A percentile compares a stretch with the other conserved stretches of the same genome.
Evolutionary conservation across 2,888 invertebrate genomes (phyloP).

Genomic region (Cheilosia urbana): DNA sequence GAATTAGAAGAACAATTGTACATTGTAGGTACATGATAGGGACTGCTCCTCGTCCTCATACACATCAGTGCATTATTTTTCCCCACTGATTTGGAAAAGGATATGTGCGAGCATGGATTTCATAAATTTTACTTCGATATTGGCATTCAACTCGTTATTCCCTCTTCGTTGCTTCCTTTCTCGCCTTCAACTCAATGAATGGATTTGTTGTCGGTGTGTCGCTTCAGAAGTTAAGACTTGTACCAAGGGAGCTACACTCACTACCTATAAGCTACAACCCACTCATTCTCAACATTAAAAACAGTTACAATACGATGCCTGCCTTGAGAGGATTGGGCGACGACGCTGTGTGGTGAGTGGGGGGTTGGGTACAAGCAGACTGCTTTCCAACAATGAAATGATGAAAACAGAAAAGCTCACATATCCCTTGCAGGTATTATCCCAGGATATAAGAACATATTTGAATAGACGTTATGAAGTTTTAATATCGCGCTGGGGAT

Average conservation of each 20-base stretch:
- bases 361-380: neutral
- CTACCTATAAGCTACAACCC: neutral
- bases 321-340: too few relatives aligned
- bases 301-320: constrained; percentile 28
- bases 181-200: constrained; percentile 16
- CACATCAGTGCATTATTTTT: constrained; percentile 1
- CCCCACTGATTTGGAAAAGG: constrained; percentile 1
- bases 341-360: too few relatives aligned
- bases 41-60: neutral
- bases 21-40: neutral
- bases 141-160: constrained; percentile 9
- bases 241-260: constrained; percentile 20
- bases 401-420: constrained; percentile 74
- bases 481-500: constrained; percentile 77
- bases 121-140: constrained; percentile 14
- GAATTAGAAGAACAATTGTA: neutral
- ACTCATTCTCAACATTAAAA: constrained; percentile 6
- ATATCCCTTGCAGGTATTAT: constrained; percentile 76
- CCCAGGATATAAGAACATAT: constrained; percentile 75
- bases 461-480: constrained; percentile 77
- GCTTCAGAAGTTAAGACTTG: constrained; percentile 38
- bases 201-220: constrained; percentile 26
- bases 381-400: constrained; percentile 53
- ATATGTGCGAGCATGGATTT: neutral
- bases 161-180: neutral